Base-by-base conservation (phyloP, 2,797 vertebrate genomes). In the Mus minutoides region DNA sequence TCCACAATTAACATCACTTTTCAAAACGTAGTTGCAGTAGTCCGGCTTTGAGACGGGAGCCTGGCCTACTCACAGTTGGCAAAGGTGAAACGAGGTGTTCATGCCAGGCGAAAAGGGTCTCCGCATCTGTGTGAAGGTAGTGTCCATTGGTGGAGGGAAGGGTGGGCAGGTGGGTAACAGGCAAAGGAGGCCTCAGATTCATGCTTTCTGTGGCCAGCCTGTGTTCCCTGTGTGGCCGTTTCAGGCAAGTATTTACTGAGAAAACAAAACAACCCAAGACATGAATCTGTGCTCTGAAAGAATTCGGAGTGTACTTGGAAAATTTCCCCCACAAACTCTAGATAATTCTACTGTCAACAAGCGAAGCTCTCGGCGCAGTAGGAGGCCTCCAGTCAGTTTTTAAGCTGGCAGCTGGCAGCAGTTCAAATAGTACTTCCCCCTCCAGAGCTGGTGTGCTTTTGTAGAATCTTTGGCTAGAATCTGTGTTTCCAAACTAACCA, bases 331-430 rank as follows among this genome's bases (percentile, higher is more conserved):
- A 80, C 73, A 89, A 93, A 94, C 60, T 94, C 78, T 56, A 92
- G 94, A 60, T 93, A 91, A 94, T 83, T 94, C 82, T 88, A n/a
- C 46, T 78, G 88, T 97, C 96, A 93, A 78, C 87, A 94, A 94
- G 87, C 95, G 67, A 80, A 94, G 69, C 62, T 88, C 90, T 95
- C 22, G 49, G 56, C 86, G 17, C 77, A 49, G 80, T 75, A 64
- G 77, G 93, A 94, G 78, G 58, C 76, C 93, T 82, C 6, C 2
- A 92, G 58, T 92, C 62, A 6, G 67, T 80, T 86, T 94, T 94
- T 49, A n/a, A 37, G 24, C 49, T 94, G 97, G 87, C 92, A 37
- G 24, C 49, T 94, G 97, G 87, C 92, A 4, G 80, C 82, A 93
- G 73, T 91, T 96, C 90, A 95, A 62, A 77, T 58, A 24, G 21